phyloP scores from a whole-genome alignment of 2,113 vertebrate genomes.

The Triplophysa tibetana region DNA sequence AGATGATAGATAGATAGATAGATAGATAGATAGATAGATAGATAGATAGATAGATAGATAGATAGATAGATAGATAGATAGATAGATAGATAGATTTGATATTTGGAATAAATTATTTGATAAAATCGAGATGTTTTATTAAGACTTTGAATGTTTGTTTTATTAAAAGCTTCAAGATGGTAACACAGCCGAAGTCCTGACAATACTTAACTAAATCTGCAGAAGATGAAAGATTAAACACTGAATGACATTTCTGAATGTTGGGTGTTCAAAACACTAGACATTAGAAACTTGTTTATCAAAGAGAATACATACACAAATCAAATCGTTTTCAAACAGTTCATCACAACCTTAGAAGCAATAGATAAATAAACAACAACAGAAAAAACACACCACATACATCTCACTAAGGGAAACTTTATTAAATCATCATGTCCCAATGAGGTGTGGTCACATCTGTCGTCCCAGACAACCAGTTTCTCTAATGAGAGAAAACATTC shows the following conservation, averaged over 20 bases:
- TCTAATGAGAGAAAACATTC: conserved; percentile 36
- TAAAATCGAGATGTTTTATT: no score
- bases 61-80: conserved; percentile 18
- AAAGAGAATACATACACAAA: not conserved
- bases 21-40: conserved; percentile 27
- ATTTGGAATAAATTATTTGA: no score
- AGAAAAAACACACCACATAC: not conserved
- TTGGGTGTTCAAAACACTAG: conserved; percentile 1
- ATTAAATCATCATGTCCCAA: not conserved
- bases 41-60: conserved; percentile 39
- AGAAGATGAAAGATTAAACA: conserved; percentile 29
- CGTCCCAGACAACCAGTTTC: conserved; percentile 25
- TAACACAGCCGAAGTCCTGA: conserved; percentile 11
- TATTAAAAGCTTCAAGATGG: conserved; percentile 7
- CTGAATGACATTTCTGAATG: conserved; percentile 34
- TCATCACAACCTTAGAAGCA: conserved; percentile 3
- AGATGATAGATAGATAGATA: conserved; percentile 4
- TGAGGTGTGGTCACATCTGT: conserved; percentile 20
- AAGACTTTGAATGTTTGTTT: no score
- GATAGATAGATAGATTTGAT: not conserved
- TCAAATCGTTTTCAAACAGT: not conserved
- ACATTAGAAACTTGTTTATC: not conserved
- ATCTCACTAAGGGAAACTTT: not conserved
- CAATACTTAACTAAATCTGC: no score
- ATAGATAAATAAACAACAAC: conserved; percentile 2